phyloP scores from a whole-genome alignment of 2,113 vertebrate species.

The Toxostoma redivivum region DNA sequence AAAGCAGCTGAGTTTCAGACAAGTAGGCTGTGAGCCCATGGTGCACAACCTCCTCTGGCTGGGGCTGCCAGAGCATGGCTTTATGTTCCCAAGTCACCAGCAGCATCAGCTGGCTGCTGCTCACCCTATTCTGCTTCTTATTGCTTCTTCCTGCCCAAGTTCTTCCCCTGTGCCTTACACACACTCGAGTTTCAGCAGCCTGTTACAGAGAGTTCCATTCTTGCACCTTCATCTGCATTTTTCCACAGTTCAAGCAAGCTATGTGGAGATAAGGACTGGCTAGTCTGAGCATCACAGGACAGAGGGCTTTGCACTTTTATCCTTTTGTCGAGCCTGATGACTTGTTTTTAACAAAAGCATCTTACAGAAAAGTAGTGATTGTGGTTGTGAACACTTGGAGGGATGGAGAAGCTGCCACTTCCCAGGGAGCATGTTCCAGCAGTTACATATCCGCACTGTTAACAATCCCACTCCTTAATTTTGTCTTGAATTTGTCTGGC shows the following conservation, averaged over 20 bases:
- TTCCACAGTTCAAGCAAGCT: neutral
- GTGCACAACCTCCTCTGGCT: neutral
- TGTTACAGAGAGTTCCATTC: neutral
- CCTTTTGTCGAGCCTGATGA: neutral
- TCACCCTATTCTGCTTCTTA: neutral
- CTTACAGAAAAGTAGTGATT: conserved; percentile 1
- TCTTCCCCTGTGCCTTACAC: neutral
- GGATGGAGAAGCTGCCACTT: neutral
- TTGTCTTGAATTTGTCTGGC: conserved; percentile 13
- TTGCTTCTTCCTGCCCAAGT: neutral
- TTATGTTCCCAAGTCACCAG: neutral
- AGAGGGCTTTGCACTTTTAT: neutral
- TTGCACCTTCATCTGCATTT: neutral
- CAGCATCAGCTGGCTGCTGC: neutral
- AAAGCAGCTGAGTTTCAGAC: neutral
- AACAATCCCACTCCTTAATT: conserved; percentile 2
- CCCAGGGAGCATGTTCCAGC: neutral
- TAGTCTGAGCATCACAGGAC: neutral
- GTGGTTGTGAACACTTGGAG: neutral
- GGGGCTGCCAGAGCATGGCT: neutral
- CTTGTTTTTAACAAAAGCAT: neutral
- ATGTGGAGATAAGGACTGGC: neutral
- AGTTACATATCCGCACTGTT: neutral
- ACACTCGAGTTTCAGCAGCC: neutral
- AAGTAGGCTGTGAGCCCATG: neutral